Evolutionary conservation across 2,797 vertebrate genomes (phyloP), one percentile per base, ranked within the genome.

Genomic region (Pitangus sulphuratus): DNA sequence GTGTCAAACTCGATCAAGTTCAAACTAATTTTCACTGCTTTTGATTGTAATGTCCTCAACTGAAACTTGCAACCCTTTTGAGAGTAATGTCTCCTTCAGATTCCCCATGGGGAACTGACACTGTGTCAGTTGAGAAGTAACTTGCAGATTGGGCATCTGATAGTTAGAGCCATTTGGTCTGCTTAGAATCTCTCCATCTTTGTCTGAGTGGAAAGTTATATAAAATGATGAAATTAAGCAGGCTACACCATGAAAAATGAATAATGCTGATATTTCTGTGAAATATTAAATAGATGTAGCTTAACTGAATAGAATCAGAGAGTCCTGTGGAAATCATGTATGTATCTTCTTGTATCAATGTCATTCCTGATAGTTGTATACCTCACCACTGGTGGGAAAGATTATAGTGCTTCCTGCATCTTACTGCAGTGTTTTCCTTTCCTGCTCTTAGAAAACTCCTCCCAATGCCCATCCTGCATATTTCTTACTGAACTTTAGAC

Each of bases 181-280:
- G n/a, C 26, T 17, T 25, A 35, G 42, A 57, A 18, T 21, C 9
- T 87, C 9, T 35, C 35, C 35, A 21, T 18, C 28, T 91, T 61
- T 71, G 11, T 31, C 33, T 12, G 12, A 61, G 12, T 51, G 24
- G 31, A 71, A 25, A 21, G 11, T 30, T 47, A 68, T 25, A 76
- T 53, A 5, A 56, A 85, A 26, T 2, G 2, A 21, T 40, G 30
- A 39, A 62, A 31, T 76, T 39, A 45, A 64, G 31, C 10, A 15
- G 0, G 0, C 22, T 72, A 1, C 11, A 21, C 15, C 12, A 56
- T 12, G 19, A 58, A 80, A 80, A 84, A 40, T 22, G 2, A 84
- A n/a, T n/a, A 45, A 21, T 66, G 19, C 14, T 70, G 25, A 10
- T 60, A 31, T 40, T 77, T 22, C n/a, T 74, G 40, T 54, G n/a